Evolutionary conservation across 1,140 invertebrate genomes (phyloP).

Genomic region (Chionoecetes opilio): DNA sequence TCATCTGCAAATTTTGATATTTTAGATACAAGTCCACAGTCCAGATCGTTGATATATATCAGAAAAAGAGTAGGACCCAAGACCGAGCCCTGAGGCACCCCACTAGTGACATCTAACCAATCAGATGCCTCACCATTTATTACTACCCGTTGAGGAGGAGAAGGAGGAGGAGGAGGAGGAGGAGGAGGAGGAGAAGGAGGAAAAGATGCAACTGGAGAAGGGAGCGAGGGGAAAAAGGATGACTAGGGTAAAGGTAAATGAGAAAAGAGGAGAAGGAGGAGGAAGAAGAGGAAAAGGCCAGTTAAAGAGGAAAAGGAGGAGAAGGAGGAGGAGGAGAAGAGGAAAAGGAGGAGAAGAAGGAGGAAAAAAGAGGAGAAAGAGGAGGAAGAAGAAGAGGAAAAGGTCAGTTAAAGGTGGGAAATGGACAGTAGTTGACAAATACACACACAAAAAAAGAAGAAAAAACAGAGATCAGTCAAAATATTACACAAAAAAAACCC

Average conservation of each 20-base stretch:
- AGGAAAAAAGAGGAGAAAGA: background rate
- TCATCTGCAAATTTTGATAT: too few relatives aligned
- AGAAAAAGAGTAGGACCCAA: too few relatives aligned
- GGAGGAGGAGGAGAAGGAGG: background rate
- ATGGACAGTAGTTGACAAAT: too few relatives aligned
- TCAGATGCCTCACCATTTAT: too few relatives aligned
- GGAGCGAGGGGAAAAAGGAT: background rate
- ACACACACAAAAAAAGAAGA: conserved; percentile 1
- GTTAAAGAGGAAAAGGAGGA: background rate
- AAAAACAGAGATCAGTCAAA: background rate
- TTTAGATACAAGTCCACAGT: too few relatives aligned
- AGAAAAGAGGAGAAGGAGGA: background rate
- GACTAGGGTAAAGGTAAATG: too few relatives aligned
- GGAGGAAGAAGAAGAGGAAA: background rate
- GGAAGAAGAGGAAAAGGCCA: background rate
- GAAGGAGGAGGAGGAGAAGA: background rate
- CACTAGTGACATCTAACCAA: too few relatives aligned
- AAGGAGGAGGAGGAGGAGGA: too few relatives aligned
- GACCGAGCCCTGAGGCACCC: too few relatives aligned
- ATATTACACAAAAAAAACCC: too few relatives aligned
- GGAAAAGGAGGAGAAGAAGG: background rate
- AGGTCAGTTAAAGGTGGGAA: background rate
- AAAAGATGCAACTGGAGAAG: background rate
- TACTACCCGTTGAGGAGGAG: too few relatives aligned
- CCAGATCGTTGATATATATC: too few relatives aligned